Percentiles rank a stretch among this genome's conserved stretches.
Evolutionary conservation across 2,113 vertebrate genomes (phyloP).

Genomic region (Leptodactylus fuscus): DNA sequence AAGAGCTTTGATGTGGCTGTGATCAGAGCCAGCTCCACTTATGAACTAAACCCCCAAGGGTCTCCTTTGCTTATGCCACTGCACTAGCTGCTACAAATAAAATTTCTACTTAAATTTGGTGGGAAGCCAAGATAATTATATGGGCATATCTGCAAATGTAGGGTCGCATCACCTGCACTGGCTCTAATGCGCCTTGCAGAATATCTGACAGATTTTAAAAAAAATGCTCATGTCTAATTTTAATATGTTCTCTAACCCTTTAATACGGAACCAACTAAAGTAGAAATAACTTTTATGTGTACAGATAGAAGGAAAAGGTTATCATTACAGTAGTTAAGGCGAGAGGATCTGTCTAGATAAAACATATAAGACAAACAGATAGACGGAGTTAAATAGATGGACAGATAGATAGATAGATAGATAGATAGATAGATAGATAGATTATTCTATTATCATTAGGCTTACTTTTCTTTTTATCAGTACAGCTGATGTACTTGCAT

Average conservation of each 20-base stretch:
- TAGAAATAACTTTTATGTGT: background rate
- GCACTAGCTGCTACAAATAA: slow-evolving; percentile 61
- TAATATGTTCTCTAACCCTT: slow-evolving; percentile 20
- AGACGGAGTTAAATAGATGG: no score
- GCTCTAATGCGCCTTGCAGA: background rate
- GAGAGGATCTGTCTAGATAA: no score
- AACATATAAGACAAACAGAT: no score
- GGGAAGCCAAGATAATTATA: slow-evolving; percentile 50
- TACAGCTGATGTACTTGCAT: no score
- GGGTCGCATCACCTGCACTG: slow-evolving; percentile 3
- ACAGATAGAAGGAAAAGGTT: background rate
- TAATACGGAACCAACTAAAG: background rate
- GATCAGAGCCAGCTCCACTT: slow-evolving; percentile 34
- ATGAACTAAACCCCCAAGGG: slow-evolving; percentile 44
- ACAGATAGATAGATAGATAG: background rate
- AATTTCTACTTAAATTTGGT: slow-evolving; percentile 54
- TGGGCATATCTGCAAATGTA: slow-evolving; percentile 25
- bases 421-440: background rate
- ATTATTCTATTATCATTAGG: no score
- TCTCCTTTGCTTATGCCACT: slow-evolving; percentile 50
- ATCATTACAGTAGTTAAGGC: background rate
- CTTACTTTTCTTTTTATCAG: background rate
- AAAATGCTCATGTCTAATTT: background rate
- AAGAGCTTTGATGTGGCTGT: background rate
- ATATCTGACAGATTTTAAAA: slow-evolving; percentile 1